Conservation (phyloP, 1,140 invertebrate genomes). For the Mizuhopecten yessoensis region DNA sequence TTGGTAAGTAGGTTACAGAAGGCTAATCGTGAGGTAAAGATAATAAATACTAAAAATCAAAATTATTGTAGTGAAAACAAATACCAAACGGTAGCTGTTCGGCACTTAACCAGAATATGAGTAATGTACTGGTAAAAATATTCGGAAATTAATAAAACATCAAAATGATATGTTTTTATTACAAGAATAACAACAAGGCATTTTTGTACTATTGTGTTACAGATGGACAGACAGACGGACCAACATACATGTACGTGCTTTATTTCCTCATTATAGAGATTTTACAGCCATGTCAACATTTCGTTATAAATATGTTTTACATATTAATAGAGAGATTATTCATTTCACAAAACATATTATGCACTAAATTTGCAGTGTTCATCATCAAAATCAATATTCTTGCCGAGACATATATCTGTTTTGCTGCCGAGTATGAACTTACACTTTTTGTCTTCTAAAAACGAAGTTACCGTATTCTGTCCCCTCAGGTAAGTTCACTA, state of each 20-base stretch:
- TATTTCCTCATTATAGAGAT: neutral
- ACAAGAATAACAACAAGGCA: no score
- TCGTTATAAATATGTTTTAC: neutral
- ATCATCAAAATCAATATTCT: neutral
- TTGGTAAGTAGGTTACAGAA: no score
- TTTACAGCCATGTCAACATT: neutral
- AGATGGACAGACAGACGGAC: slow-evolving; percentile 6
- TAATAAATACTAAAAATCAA: no score
- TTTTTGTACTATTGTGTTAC: no score
- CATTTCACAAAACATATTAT: neutral
- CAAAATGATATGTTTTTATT: no score
- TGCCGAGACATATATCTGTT: neutral
- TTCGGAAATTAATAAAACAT: no score
- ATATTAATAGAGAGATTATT: neutral
- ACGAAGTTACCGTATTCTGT: neutral
- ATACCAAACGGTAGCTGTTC: no score
- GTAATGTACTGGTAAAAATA: no score
- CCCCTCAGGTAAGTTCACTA: neutral
- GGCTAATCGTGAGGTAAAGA: no score
- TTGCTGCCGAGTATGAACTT: neutral
- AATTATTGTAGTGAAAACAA: no score
- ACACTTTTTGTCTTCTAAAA: neutral
- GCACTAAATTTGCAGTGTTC: neutral
- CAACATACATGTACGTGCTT: no score
- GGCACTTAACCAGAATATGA: no score